phyloP scores from a whole-genome alignment of 1,140 invertebrate genomes.

The Drosophila tani region DNA sequence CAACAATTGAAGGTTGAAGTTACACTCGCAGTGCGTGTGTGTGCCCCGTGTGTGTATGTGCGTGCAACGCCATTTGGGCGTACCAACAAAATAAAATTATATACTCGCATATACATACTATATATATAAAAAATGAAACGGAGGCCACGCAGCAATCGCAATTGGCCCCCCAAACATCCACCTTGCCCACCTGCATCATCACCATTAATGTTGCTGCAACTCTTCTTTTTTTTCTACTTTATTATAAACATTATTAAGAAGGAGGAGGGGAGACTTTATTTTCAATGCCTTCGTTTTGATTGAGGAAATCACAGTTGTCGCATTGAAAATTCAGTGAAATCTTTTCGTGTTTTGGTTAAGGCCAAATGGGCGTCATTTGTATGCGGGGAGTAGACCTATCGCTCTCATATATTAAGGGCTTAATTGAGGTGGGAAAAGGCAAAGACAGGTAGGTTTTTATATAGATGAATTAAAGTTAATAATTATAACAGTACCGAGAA shows the following conservation, averaged over 20 bases:
- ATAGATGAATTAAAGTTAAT: background rate
- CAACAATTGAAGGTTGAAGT: slow-evolving; percentile 82
- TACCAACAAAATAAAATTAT: slow-evolving; percentile 65
- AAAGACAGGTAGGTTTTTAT: background rate
- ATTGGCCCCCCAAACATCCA: slow-evolving; percentile 50
- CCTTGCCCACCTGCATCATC: slow-evolving; percentile 25
- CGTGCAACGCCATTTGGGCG: slow-evolving; percentile 81
- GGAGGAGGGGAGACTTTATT: slow-evolving; percentile 28
- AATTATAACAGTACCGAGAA: background rate
- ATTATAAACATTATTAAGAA: slow-evolving; percentile 63
- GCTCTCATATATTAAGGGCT: slow-evolving; percentile 39
- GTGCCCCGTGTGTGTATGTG: slow-evolving; percentile 50
- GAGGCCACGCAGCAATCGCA: slow-evolving; percentile 77
- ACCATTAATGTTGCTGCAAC: slow-evolving; percentile 12
- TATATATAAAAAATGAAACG: slow-evolving; percentile 51
- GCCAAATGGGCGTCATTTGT: slow-evolving; percentile 55
- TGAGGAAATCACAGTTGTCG: slow-evolving; percentile 73
- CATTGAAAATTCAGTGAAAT: slow-evolving; percentile 82
- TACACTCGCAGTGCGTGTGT: slow-evolving; percentile 64
- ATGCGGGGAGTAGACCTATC: slow-evolving; percentile 19
- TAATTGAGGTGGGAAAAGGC: slow-evolving; percentile 36
- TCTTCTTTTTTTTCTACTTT: slow-evolving; percentile 18
- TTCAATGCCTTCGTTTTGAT: slow-evolving; percentile 80
- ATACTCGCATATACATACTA: slow-evolving; percentile 7
- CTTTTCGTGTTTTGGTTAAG: slow-evolving; percentile 54